Conservation (phyloP, 37 sponge, comb jelly and placozoan species). For the Bolinopsis microptera region DNA sequence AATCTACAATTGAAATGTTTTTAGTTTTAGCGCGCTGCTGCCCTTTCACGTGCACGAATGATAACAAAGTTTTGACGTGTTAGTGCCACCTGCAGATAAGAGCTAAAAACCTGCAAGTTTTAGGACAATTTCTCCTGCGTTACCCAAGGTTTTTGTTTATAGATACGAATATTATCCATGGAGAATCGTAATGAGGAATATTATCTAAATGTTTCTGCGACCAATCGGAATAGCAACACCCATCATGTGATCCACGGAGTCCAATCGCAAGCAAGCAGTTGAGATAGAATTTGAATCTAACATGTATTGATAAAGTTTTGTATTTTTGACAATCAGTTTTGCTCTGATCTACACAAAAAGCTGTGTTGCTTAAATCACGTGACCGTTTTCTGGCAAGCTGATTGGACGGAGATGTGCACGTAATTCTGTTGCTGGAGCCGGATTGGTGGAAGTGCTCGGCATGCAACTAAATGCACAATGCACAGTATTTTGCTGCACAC, state of each 20-base stretch:
- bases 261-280: not conserved
- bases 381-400: not conserved
- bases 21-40: not conserved
- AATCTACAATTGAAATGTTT: not conserved
- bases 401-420: not conserved
- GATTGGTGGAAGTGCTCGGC: not conserved
- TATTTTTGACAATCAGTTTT: not conserved
- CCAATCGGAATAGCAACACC: not conserved
- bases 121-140: not conserved
- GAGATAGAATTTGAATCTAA: slow-evolving; percentile 6
- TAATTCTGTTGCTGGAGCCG: not conserved
- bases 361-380: not conserved
- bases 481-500: not conserved
- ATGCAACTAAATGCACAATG: not conserved
- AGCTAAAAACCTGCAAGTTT: not conserved
- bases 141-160: not conserved
- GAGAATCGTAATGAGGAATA: not conserved
- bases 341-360: not conserved
- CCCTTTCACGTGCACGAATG: not conserved
- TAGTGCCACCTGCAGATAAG: not conserved
- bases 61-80: not conserved
- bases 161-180: not conserved
- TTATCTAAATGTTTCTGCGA: not conserved
- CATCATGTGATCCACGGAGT: not conserved
- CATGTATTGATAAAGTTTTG: slow-evolving; percentile 14